Conservation (phyloP, 1,140 invertebrate genomes). For the Copidosoma floridanum region DNA sequence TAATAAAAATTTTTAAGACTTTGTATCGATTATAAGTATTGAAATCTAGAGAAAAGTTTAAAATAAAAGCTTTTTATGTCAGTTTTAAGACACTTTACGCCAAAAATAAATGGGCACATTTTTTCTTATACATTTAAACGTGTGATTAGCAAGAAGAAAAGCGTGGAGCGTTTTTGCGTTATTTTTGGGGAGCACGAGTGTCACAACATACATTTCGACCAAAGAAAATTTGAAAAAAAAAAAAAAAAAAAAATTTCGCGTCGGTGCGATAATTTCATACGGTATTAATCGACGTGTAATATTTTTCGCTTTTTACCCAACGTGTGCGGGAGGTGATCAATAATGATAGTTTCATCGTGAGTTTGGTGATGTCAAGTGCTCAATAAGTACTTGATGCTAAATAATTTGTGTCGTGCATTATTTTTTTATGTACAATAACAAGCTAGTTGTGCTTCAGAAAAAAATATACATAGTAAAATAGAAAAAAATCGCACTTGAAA, state of each 20-base stretch:
- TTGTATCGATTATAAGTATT: too few relatives aligned
- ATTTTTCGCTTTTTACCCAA: neutral
- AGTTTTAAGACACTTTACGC: conserved; percentile 14
- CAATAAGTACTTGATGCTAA: neutral
- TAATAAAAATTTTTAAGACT: too few relatives aligned
- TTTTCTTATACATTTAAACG: conserved; percentile 8
- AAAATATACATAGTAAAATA: too few relatives aligned
- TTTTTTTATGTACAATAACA: neutral
- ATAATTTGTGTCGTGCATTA: neutral
- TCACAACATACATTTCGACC: too few relatives aligned
- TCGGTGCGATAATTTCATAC: neutral
- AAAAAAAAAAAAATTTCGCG: too few relatives aligned
- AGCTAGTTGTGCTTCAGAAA: too few relatives aligned
- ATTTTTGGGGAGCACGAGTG: neutral
- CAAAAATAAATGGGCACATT: conserved; percentile 25
- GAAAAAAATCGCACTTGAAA: too few relatives aligned
- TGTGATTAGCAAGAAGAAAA: conserved; percentile 12
- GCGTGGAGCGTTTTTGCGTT: neutral
- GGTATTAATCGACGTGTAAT: too few relatives aligned
- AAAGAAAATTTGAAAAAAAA: too few relatives aligned
- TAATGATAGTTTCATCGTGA: neutral
- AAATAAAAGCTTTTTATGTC: too few relatives aligned
- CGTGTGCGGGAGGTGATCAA: neutral
- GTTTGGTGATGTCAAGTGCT: neutral
- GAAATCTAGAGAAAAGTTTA: too few relatives aligned